A percentile compares a stretch with the other conserved stretches of the same genome.
phyloP scores from a whole-genome alignment of 2,888 invertebrate genomes.

The Eupelmus urozonus region DNA sequence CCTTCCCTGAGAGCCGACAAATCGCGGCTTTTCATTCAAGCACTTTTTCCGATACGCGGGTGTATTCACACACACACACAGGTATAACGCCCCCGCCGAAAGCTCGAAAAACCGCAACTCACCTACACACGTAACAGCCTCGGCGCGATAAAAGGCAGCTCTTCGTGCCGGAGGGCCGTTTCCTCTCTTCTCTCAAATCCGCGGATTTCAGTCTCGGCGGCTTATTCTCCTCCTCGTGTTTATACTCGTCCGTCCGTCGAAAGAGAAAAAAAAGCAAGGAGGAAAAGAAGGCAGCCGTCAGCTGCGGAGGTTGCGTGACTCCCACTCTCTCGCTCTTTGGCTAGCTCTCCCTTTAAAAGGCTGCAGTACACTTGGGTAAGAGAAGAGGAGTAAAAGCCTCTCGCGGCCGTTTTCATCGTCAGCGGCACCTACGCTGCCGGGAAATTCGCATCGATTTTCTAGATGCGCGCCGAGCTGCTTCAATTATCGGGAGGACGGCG shows the following conservation, averaged over 20 bases:
- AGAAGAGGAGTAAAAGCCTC: constrained; percentile 13
- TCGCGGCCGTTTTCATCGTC: background rate
- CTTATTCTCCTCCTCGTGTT: background rate
- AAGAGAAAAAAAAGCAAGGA: background rate
- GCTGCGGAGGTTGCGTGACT: constrained; percentile 3
- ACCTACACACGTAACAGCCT: background rate
- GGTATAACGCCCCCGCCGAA: constrained; percentile 3
- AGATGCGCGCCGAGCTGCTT: too few species aligned
- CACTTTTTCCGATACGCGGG: background rate
- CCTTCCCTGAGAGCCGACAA: too few species aligned
- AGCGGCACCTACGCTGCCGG: background rate
- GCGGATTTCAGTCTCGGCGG: too few species aligned
- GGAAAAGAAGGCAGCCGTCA: constrained; percentile 18
- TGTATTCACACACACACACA: too few species aligned
- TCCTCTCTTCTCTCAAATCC: background rate
- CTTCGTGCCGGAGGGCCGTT: constrained; percentile 24
- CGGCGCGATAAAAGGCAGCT: constrained; percentile 20
- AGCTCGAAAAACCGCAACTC: background rate
- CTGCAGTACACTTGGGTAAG: constrained; percentile 33
- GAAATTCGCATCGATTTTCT: constrained; percentile 43
- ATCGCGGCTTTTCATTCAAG: constrained; percentile 25
- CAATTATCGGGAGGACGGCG: too few species aligned
- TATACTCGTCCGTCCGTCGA: background rate
- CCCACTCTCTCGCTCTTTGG: background rate
- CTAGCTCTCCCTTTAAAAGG: constrained; percentile 4